Evolutionary conservation across 2,797 vertebrate genomes (phyloP), one percentile per base, ranked within the genome.

Genomic region (Coregonus sp.): DNA sequence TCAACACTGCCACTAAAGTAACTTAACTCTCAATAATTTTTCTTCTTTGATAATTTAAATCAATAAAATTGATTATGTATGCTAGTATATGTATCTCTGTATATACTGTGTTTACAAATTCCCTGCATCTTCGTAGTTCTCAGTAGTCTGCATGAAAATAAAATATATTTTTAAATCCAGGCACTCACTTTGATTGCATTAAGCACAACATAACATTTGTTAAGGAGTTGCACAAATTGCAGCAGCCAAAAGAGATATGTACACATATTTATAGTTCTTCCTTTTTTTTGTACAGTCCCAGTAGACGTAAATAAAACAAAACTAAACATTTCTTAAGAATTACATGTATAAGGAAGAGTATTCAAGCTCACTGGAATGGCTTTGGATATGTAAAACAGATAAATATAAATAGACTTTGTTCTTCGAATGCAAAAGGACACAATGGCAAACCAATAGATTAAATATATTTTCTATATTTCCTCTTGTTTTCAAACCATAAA

Each of bases 161-260:
- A 91, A 69, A 73, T 75, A 91, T 87, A 86, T 90, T 90, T 92
- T 85, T 88, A 93, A 93, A 94, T 94, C 92, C 95, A 95, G 95
- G 95, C 94, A 95, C 95, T 95, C 94, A 93, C 93, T 95, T 95
- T 95, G 94, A 95, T 95, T 95, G 94, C 94, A 94, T 95, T 94
- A 95, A 95, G 95, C 94, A 95, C 93, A 95, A 94, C 94, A 72
- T 90, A 94, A 84, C 82, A 94, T 92, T 89, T 92, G 92, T 95
- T 94, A 95, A 95, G 93, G 89, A 95, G 94, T 94, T 94, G 93
- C 93, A 94, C 93, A 94, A 94, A 94, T 92, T 94, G 93, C 93
- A 95, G 94, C 95, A 95, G 94, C 93, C 94, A 94, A 91, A 94
- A 94, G 80, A 93, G 86, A 94, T 25, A 25, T 25, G 25, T 0